These are phyloP conservation scores for Cololabis saira DNA, from an alignment of 2,113 vertebrate genomes.

Conservation along the genomic window DNA sequence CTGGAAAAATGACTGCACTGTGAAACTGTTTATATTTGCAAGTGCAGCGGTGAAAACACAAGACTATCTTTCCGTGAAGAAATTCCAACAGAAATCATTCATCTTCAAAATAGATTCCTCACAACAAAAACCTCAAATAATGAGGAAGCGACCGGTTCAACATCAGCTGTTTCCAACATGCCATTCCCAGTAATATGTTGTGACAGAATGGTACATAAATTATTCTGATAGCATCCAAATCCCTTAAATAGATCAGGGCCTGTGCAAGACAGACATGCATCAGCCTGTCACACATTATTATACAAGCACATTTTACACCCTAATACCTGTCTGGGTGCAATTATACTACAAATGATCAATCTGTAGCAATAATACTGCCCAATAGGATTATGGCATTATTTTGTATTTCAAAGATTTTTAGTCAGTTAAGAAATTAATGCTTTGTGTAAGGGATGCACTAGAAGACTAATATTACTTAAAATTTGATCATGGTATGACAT, in stretches of 20 bases:
- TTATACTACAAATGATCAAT: conserved; percentile 33
- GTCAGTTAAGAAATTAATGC: conserved; percentile 8
- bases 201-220: conserved; percentile 54
- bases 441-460: neutral
- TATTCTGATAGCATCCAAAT: conserved; percentile 67
- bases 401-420: neutral
- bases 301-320: conserved; percentile 47
- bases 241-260: conserved; percentile 54
- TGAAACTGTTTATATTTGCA: conserved; percentile 47
- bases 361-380: conserved; percentile 8
- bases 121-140: conserved; percentile 35
- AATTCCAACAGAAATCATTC: conserved; percentile 46
- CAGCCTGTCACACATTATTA: conserved; percentile 59
- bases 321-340: conserved; percentile 37
- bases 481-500: conserved; percentile 2
- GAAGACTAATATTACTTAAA: neutral
- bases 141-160: conserved; percentile 20
- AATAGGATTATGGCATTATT: conserved; percentile 23
- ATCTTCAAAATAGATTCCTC: conserved; percentile 37
- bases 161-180: conserved; percentile 49
- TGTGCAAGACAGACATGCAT: conserved; percentile 40
- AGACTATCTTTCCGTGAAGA: conserved; percentile 29
- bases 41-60: conserved; percentile 21
- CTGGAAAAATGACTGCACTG: conserved; percentile 24
- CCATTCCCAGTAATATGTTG: conserved; percentile 37